A percentile compares a stretch with the other conserved stretches of the same genome.
Conservation (phyloP, 2,113 vertebrate species). For the Carassius gibelio region DNA sequence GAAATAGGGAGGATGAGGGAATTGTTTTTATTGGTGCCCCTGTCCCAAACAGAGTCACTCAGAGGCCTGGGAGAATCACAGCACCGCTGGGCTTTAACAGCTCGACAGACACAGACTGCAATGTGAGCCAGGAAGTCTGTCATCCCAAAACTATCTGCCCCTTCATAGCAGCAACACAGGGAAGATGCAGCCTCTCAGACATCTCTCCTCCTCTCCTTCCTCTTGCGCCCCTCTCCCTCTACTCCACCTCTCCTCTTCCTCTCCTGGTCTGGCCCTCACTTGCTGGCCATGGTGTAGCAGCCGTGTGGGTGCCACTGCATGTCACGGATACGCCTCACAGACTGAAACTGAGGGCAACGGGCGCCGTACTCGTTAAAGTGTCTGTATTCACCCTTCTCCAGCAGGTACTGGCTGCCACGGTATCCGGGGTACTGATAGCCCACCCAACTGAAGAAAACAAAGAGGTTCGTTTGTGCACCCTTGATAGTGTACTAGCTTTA, state of each 20-base stretch:
- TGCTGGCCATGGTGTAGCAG: slow-evolving; percentile 80
- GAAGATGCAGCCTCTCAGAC: slow-evolving; percentile 62
- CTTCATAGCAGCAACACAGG: neutral
- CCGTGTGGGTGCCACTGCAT: slow-evolving; percentile 83
- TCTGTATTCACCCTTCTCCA: slow-evolving; percentile 82
- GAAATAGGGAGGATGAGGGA: slow-evolving; percentile 46
- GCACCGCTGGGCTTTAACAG: neutral
- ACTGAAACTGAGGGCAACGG: slow-evolving; percentile 79
- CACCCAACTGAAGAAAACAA: slow-evolving; percentile 70
- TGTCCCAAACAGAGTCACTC: slow-evolving; percentile 13
- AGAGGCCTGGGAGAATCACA: slow-evolving; percentile 23
- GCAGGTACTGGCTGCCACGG: slow-evolving; percentile 82
- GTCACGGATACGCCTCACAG: slow-evolving; percentile 81
- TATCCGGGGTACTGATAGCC: slow-evolving; percentile 84
- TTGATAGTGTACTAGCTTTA: neutral
- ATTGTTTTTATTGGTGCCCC: neutral
- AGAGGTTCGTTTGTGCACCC: neutral
- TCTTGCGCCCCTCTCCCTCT: slow-evolving; percentile 72
- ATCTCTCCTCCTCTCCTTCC: slow-evolving; percentile 75
- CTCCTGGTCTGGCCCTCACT: slow-evolving; percentile 77
- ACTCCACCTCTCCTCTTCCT: slow-evolving; percentile 77
- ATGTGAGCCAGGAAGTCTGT: slow-evolving; percentile 19
- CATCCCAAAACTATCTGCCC: slow-evolving; percentile 18
- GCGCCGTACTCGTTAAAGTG: slow-evolving; percentile 83
- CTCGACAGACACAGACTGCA: slow-evolving; percentile 21